Evolutionary conservation across 2,888 invertebrate species (phyloP), one percentile per base, ranked within the genome.

Genomic region (Amphipyra berbera): DNA sequence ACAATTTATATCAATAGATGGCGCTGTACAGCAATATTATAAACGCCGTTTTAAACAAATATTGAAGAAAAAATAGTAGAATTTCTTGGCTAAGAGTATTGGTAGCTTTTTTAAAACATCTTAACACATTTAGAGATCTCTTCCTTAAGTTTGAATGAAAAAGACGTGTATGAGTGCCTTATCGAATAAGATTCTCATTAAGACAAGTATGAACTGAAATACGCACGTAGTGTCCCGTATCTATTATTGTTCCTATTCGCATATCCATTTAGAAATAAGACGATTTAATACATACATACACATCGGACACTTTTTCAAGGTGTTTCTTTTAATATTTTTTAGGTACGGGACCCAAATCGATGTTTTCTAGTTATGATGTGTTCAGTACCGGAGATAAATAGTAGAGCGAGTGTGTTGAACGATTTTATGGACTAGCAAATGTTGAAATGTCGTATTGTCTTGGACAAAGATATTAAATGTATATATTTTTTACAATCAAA

Each of bases 71-170:
- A 45, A 30, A 14, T 42, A 44, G 53, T 67, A 61, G 57, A 63
- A 53, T 67, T 73, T 75, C 48, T 54, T 72, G 74, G 76, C 77
- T 73, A 77, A 66, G 61, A 68, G 68, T 72, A 66, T 52, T 61
- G 71, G 68, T 68, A 74, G 69, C 71, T 74, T 73, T 64, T 50
- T 54, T 45, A 50, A 44, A 64, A 61, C 44, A 68, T 52, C 47
- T 33, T 58, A 76, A 67, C 61, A 64, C 54, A 68, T 66, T 71
- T 76, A 72, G 75, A 75, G 82, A 81, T 81, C 79, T 81, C 81
- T 77, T 69, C 56, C 66, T 72, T 66, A 62, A 70, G 65, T 71
- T 79, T 79, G 74, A 69, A 68, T 80, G 78, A 60, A 62, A 73
- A 77, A 81, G 70, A 78, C 75, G 73, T 62, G 76, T 57, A 55